phyloP scores from a whole-genome alignment of 2,888 invertebrate genomes.

The Julus scandinavius region DNA sequence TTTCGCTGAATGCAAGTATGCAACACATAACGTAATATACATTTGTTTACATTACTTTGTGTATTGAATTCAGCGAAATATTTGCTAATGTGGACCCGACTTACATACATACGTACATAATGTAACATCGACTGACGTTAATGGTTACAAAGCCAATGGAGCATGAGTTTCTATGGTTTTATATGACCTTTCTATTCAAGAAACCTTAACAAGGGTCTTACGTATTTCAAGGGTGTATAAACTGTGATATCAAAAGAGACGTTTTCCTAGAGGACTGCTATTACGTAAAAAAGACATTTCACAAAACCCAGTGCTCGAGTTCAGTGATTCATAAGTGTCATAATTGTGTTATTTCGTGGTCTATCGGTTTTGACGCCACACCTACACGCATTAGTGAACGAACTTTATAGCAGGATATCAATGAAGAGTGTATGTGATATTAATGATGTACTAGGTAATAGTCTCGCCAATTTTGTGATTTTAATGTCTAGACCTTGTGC shows the following conservation, averaged over 20 bases:
- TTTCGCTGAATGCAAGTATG: too few relatives aligned
- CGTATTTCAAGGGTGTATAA: not conserved
- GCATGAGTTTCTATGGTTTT: too few relatives aligned
- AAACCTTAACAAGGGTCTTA: too few relatives aligned
- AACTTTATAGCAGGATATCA: not conserved
- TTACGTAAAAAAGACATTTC: not conserved
- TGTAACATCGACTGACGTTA: too few relatives aligned
- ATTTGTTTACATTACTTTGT: too few relatives aligned
- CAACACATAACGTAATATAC: too few relatives aligned
- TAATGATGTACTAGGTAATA: not conserved
- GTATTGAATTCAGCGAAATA: too few relatives aligned
- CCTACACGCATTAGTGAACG: not conserved
- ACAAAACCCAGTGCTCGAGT: not conserved
- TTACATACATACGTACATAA: too few relatives aligned
- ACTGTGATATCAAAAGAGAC: not conserved
- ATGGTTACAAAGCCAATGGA: too few relatives aligned
- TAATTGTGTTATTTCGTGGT: not conserved
- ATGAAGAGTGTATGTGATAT: not conserved
- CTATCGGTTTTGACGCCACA: not conserved
- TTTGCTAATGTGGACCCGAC: too few relatives aligned
- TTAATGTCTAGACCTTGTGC: conserved; percentile 7
- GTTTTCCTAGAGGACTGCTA: not conserved
- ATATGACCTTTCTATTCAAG: too few relatives aligned
- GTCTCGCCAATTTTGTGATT: not conserved
- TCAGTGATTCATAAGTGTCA: not conserved